These are phyloP conservation scores for Gorsachius magnificus DNA, from an alignment of 2,797 vertebrate genomes.

Conservation along the genomic window DNA sequence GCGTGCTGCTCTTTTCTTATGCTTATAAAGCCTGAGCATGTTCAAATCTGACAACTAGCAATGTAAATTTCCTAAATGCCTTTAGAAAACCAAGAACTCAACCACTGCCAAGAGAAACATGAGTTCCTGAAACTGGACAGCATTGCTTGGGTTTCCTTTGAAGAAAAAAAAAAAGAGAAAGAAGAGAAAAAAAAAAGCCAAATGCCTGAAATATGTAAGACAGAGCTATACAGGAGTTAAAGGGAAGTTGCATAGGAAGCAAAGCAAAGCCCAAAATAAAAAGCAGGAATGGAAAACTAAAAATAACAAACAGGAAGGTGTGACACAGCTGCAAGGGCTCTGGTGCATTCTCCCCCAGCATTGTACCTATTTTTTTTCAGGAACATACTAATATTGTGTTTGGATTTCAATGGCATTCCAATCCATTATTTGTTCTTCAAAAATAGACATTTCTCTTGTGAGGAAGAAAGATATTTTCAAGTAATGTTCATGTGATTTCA, in stretches of 20 bases:
- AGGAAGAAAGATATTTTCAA: constrained; percentile 54
- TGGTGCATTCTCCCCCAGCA: constrained; percentile 63
- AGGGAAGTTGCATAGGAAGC: constrained; percentile 81
- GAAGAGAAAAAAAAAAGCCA: background rate
- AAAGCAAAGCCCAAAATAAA: constrained; percentile 76
- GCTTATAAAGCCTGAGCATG: background rate
- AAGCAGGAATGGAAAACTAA: constrained; percentile 80
- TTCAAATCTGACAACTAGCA: constrained; percentile 56
- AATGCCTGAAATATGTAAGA: constrained; percentile 71
- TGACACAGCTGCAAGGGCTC: constrained; percentile 69
- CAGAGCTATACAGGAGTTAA: constrained; percentile 64
- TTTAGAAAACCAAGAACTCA: constrained; percentile 73
- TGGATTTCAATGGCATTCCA: constrained; percentile 76
- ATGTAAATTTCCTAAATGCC: constrained; percentile 62
- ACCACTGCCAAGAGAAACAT: constrained; percentile 66
- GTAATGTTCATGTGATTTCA: background rate
- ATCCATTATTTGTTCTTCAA: constrained; percentile 74
- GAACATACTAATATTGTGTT: constrained; percentile 77
- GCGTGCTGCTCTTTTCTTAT: background rate
- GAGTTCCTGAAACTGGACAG: constrained; percentile 67
- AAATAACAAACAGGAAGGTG: constrained; percentile 81
- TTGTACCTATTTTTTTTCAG: constrained; percentile 71
- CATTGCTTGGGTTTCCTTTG: constrained; percentile 73
- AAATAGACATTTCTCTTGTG: constrained; percentile 71
- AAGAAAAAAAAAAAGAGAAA: background rate